Conservation (phyloP, 2,888 invertebrate species). For the Gastrophysa polygoni region DNA sequence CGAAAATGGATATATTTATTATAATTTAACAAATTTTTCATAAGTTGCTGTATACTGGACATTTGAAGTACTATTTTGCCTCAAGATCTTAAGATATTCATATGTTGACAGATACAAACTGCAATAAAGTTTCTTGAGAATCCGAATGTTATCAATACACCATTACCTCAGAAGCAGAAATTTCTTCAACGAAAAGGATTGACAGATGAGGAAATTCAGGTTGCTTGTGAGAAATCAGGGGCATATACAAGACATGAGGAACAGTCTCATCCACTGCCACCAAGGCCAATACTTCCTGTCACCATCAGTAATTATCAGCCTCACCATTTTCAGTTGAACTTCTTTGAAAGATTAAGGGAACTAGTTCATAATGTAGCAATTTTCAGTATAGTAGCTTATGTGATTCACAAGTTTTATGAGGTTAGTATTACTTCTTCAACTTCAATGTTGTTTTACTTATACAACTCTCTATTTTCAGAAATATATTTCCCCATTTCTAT, state of each 20-base stretch:
- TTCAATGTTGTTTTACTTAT: not conserved
- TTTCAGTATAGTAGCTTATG: conserved; percentile 80
- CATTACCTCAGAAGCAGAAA: conserved; percentile 77
- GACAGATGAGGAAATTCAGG: conserved; percentile 74
- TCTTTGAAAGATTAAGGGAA: conserved; percentile 67
- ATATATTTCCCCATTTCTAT: conserved; percentile 70
- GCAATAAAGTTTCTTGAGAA: conserved; percentile 87
- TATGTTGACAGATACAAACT: conserved; percentile 72
- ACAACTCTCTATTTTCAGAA: conserved; percentile 57
- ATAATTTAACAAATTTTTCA: too few relatives aligned
- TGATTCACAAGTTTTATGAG: conserved; percentile 82
- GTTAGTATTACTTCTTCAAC: conserved; percentile 57
- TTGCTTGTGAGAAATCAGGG: conserved; percentile 73
- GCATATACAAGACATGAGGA: conserved; percentile 52
- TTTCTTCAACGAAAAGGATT: conserved; percentile 81
- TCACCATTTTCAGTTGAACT: conserved; percentile 52
- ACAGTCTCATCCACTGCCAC: conserved; percentile 39
- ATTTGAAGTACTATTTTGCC: too few relatives aligned
- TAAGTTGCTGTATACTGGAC: too few relatives aligned
- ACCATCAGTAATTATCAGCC: conserved; percentile 24
- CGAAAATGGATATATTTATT: too few relatives aligned
- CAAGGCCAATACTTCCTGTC: conserved; percentile 43
- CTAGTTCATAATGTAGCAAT: conserved; percentile 73
- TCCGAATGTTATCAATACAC: conserved; percentile 79
- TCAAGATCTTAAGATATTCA: not conserved